Evolutionary conservation across 2,888 invertebrate genomes (phyloP).

Genomic region (Agrochola circellaris): DNA sequence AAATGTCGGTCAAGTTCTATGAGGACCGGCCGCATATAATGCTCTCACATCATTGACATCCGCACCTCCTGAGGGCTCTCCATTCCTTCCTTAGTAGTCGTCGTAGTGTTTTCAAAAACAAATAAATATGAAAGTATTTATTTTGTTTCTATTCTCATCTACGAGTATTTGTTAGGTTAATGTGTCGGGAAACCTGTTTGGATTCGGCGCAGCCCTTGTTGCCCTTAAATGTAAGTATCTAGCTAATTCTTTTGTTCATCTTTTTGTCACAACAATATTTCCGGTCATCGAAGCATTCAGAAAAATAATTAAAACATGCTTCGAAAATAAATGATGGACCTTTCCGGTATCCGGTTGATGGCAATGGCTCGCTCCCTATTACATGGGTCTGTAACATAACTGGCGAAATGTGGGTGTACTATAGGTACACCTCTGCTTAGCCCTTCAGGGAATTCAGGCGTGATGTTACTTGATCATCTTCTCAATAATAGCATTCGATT

Average conservation of each 20-base stretch:
- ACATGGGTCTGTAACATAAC: too few relatives aligned
- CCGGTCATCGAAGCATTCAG: too few relatives aligned
- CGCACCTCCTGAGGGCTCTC: neutral
- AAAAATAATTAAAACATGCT: too few relatives aligned
- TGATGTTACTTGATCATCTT: too few relatives aligned
- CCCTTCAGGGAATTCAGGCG: too few relatives aligned
- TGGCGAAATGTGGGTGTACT: too few relatives aligned
- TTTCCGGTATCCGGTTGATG: too few relatives aligned
- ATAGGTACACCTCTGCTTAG: too few relatives aligned
- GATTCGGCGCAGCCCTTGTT: neutral
- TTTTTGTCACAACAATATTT: too few relatives aligned
- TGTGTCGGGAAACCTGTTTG: neutral
- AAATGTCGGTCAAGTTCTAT: neutral
- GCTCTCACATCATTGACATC: neutral
- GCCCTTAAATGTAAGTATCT: conserved; percentile 17
- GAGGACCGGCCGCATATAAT: neutral
- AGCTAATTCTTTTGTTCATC: neutral
- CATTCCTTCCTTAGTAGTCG: neutral
- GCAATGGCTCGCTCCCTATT: too few relatives aligned
- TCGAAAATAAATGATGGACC: too few relatives aligned
- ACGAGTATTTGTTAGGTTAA: conserved; percentile 3
- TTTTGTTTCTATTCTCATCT: neutral
- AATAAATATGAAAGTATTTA: conserved; percentile 17
- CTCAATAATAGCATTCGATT: too few relatives aligned
- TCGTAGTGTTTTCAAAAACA: neutral